These are phyloP conservation scores for Drosophila hamatofila DNA, from an alignment of 2,888 invertebrate genomes.

Conservation along the genomic window DNA sequence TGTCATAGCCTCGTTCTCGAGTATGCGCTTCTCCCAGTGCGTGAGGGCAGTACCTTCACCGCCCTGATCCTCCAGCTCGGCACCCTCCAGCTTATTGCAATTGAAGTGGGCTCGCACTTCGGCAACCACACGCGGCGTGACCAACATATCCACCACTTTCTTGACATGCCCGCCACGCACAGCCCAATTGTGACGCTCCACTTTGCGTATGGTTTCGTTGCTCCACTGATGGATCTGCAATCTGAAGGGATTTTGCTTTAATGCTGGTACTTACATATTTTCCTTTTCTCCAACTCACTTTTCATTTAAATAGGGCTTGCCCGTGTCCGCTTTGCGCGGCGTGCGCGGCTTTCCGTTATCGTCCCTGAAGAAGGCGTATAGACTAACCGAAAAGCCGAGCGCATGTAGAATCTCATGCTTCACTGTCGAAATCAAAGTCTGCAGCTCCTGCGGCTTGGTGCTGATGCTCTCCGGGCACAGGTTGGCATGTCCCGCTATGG, in stretches of 20 bases:
- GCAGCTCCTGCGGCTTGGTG: slow-evolving; percentile 95
- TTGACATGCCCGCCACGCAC: slow-evolving; percentile 91
- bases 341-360: slow-evolving; percentile 95
- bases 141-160: slow-evolving; percentile 93
- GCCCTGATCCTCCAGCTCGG: slow-evolving; percentile 99
- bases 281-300: slow-evolving; percentile 87
- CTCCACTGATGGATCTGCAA: slow-evolving; percentile 98
- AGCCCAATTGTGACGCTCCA: slow-evolving; percentile 91
- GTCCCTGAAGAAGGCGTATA: slow-evolving; percentile 97
- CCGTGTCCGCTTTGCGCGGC: slow-evolving; percentile 91
- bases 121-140: slow-evolving; percentile 94
- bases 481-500: slow-evolving; percentile 99
- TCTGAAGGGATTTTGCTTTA: slow-evolving; percentile 85
- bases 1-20: slow-evolving; percentile 99
- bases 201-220: slow-evolving; percentile 92
- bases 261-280: neutral
- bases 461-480: slow-evolving; percentile 98
- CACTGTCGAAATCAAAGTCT: slow-evolving; percentile 96
- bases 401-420: slow-evolving; percentile 99
- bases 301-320: slow-evolving; percentile 95
- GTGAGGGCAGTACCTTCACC: slow-evolving; percentile 98
- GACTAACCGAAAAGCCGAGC: slow-evolving; percentile 97
- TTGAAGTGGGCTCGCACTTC: slow-evolving; percentile 96
- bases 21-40: slow-evolving; percentile 99
- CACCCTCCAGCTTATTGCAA: slow-evolving; percentile 95